Evolutionary conservation across 2,888 invertebrate species (phyloP).

Genomic region (Morpho helenor): DNA sequence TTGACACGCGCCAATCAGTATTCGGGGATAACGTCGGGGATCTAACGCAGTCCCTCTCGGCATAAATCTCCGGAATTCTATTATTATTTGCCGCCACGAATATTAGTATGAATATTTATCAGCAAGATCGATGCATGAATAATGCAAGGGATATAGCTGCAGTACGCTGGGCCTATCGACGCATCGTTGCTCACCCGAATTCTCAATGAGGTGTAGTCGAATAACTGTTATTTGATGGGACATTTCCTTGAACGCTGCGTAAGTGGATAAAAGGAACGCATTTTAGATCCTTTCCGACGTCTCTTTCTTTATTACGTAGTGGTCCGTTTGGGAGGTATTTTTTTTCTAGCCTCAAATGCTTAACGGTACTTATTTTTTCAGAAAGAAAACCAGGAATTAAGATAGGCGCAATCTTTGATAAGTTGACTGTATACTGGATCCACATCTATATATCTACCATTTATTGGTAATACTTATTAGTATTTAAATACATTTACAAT

Average conservation of each 20-base stretch:
- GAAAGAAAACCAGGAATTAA: too few species aligned
- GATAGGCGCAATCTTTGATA: too few species aligned
- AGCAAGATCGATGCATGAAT: conserved; percentile 23
- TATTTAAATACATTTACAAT: too few species aligned
- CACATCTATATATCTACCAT: too few species aligned
- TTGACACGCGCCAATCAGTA: conserved; percentile 11
- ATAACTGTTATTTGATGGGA: conserved; percentile 24
- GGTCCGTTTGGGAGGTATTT: too few species aligned
- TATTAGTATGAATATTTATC: conserved; percentile 28
- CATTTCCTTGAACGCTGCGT: conserved; percentile 17
- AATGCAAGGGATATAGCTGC: conserved; percentile 19
- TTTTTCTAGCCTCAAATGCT: too few species aligned
- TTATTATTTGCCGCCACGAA: conserved; percentile 23
- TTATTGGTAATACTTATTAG: too few species aligned
- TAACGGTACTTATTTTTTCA: too few species aligned
- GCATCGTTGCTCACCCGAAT: conserved; percentile 33
- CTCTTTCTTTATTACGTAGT: conserved; percentile 5
- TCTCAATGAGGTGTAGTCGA: conserved; percentile 25
- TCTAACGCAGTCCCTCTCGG: conserved; percentile 10
- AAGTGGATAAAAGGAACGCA: conserved; percentile 20
- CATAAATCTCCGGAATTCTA: conserved; percentile 20
- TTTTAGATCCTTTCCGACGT: conserved; percentile 13
- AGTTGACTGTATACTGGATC: too few species aligned
- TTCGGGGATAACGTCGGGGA: conserved; percentile 8
- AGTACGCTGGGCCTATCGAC: conserved; percentile 29